Conservation (phyloP, 2,888 invertebrate genomes). For the Alsophila aescularia region DNA sequence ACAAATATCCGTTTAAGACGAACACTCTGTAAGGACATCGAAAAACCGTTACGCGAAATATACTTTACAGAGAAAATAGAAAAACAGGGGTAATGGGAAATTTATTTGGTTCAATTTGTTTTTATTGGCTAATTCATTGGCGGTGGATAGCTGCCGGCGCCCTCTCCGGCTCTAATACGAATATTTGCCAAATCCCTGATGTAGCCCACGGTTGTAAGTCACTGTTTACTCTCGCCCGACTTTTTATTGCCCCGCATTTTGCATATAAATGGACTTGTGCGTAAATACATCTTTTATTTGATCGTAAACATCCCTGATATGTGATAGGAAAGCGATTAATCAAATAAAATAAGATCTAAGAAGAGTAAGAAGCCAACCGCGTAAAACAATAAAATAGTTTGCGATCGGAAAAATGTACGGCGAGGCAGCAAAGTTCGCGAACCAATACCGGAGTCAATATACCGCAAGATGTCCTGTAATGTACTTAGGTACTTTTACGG, state of each 20-base stretch:
- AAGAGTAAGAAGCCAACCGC: slow-evolving; percentile 7
- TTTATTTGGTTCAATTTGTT: slow-evolving; percentile 81
- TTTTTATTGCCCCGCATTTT: slow-evolving; percentile 70
- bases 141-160: slow-evolving; percentile 58
- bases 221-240: slow-evolving; percentile 49
- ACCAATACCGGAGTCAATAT: slow-evolving; percentile 41
- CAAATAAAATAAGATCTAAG: slow-evolving; percentile 30
- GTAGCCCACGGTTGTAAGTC: slow-evolving; percentile 51
- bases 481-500: slow-evolving; percentile 30
- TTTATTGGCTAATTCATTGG: slow-evolving; percentile 82
- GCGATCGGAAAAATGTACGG: slow-evolving; percentile 13
- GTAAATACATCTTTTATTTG: slow-evolving; percentile 57
- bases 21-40: slow-evolving; percentile 18
- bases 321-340: slow-evolving; percentile 37
- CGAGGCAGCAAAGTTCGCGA: slow-evolving; percentile 32
- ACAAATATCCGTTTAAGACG: slow-evolving; percentile 14
- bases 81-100: slow-evolving; percentile 72
- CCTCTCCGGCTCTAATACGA: slow-evolving; percentile 48
- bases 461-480: slow-evolving; percentile 41
- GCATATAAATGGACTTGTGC: slow-evolving; percentile 68
- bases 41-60: slow-evolving; percentile 36
- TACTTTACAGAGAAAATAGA: slow-evolving; percentile 56
- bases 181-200: slow-evolving; percentile 69
- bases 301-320: slow-evolving; percentile 40
- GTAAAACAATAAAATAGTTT: slow-evolving; percentile 25